Evolutionary conservation across 2,797 vertebrate species (phyloP).

Genomic region (Dendrocincla fuliginosa): DNA sequence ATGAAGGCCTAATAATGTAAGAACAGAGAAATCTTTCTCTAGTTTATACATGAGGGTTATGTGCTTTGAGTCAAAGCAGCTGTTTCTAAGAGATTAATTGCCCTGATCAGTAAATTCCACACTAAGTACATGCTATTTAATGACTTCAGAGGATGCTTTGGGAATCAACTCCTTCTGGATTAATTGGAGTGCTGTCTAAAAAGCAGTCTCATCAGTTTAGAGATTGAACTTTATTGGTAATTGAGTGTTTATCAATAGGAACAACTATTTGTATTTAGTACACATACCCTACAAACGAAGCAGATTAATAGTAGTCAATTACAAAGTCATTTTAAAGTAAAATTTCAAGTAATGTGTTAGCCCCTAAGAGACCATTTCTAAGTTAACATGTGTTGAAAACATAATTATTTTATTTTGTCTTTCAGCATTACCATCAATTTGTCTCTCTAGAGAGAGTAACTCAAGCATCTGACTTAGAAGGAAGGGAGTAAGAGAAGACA

Average conservation of each 20-base stretch:
- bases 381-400: conserved; percentile 9
- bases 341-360: not conserved
- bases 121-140: not conserved
- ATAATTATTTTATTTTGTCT: conserved; percentile 23
- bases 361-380: not conserved
- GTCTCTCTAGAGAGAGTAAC: not conserved
- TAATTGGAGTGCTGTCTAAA: not conserved
- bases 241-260: not conserved
- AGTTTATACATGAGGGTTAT: not conserved
- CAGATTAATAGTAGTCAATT: not conserved
- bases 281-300: not conserved
- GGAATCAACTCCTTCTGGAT: not conserved
- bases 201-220: not conserved
- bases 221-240: not conserved
- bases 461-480: not conserved
- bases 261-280: not conserved
- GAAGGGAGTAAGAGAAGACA: not conserved
- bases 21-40: not conserved
- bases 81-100: not conserved
- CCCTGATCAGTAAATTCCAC: not conserved
- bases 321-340: conserved; percentile 4
- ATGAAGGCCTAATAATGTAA: not conserved
- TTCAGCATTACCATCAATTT: not conserved
- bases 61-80: not conserved
- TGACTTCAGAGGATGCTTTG: not conserved